phyloP scores from a whole-genome alignment of 2,888 invertebrate species.

The Oscheius sp. region DNA sequence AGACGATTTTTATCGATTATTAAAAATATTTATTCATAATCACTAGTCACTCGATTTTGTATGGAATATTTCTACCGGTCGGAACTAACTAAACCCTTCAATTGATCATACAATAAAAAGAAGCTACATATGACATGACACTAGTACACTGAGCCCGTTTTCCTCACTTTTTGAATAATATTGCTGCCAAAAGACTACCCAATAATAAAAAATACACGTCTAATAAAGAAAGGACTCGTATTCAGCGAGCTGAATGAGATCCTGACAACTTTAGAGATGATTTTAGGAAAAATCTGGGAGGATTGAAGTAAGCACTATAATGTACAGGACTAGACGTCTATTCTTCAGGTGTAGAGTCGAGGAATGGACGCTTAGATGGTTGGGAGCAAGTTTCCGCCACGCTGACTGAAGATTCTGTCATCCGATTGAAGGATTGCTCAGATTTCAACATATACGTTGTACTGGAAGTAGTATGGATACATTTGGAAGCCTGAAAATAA shows the following conservation, averaged over 20 bases:
- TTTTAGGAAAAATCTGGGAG: neutral
- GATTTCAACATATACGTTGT: slow-evolving; percentile 89
- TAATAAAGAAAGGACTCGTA: neutral
- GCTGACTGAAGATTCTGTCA: slow-evolving; percentile 63
- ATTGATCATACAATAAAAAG: neutral
- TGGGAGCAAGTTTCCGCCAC: slow-evolving; percentile 33
- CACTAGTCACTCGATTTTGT: neutral
- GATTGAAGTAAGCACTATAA: neutral
- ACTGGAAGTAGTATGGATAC: slow-evolving; percentile 90
- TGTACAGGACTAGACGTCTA: slow-evolving; percentile 1
- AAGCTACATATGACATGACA: neutral
- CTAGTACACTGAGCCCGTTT: slow-evolving; percentile 18
- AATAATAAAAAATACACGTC: slow-evolving; percentile 16
- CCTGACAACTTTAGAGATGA: slow-evolving; percentile 8
- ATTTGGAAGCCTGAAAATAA: slow-evolving; percentile 81
- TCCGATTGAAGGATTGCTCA: slow-evolving; percentile 67
- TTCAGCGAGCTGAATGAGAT: neutral
- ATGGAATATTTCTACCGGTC: neutral
- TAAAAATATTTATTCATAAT: neutral
- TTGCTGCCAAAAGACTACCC: slow-evolving; percentile 11
- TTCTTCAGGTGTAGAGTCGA: slow-evolving; percentile 21
- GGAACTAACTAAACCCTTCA: no score
- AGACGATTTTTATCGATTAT: no score
- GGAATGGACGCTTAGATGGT: neutral
- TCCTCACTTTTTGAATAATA: neutral